These are phyloP conservation scores for Numenius phaeopus DNA, from an alignment of 2,797 vertebrate genomes.

Conservation along the genomic window DNA sequence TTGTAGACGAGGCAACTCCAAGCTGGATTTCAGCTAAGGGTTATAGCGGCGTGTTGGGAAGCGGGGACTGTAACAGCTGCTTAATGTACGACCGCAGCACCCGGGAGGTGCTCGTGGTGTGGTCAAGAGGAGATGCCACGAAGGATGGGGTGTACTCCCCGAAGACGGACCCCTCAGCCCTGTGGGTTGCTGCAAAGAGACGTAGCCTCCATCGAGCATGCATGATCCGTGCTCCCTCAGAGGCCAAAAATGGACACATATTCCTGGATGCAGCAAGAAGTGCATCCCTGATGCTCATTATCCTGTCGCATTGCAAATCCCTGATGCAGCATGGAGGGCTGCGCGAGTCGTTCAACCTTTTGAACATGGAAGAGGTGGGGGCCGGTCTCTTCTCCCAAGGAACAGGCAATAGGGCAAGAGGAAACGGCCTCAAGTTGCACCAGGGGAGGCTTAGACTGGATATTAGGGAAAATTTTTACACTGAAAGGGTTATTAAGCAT, in stretches of 20 bases:
- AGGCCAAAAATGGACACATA: neutral
- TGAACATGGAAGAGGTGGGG: neutral
- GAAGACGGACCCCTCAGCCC: neutral
- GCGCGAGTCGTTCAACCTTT: neutral
- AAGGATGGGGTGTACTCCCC: neutral
- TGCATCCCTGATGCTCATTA: neutral
- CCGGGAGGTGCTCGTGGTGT: neutral
- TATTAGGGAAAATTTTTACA: too few species aligned
- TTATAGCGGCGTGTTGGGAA: neutral
- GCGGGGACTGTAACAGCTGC: rapidly evolving
- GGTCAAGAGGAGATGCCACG: rapidly evolving
- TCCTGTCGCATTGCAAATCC: neutral
- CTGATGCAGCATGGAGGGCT: neutral
- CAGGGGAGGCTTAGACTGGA: too few species aligned
- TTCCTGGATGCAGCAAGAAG: neutral
- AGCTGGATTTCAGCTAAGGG: neutral
- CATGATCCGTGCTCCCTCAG: neutral
- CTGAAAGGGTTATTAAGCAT: too few species aligned
- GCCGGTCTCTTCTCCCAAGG: too few species aligned
- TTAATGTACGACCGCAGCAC: rapidly evolving
- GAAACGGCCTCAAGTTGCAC: too few species aligned
- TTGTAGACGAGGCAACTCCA: neutral
- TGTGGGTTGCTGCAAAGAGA: neutral
- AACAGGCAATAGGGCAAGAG: too few species aligned
- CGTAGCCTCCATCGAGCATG: neutral